Evolutionary conservation across 2,888 invertebrate species (phyloP), one percentile per base, ranked within the genome.

Genomic region (Pecten maximus): DNA sequence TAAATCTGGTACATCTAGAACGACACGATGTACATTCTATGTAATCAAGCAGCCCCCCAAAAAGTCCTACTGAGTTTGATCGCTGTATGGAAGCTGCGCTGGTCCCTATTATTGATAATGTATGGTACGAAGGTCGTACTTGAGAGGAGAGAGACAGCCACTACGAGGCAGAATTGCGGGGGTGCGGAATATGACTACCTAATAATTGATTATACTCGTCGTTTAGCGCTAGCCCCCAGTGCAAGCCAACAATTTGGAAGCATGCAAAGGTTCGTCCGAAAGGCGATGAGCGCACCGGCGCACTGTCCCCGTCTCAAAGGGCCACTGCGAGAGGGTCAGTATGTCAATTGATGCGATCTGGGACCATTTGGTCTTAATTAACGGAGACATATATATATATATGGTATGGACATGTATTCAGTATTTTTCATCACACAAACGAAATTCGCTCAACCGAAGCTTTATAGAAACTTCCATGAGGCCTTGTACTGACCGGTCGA

Each of bases 231-330:
- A 74, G 35, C 35, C 74, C 74, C 74, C 74, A 74, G 74, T 74
- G 35, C 74, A 35, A 74, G 74, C 74, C 74, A 74, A 74, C 74
- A 74, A 74, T 74, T 74, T 74, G 74, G 74, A 74, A 74, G 74
- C 74, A 74, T 74, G 74, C 74, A 74, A 74, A 74, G 74, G 74
- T 74, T 74, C 74, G 74, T 74, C 74, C 74, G 74, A 74, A 74
- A 74, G 74, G 74, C 74, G 74, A 74, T 74, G 74, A 74, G 74
- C 74, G 74, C 74, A 74, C 74, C 23, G 35, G 74, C 74, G 74
- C 74, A 74, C 74, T 74, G 74, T 74, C 74, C 74, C 35, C 74
- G 74, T 74, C 74, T 74, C 74, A 74, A 74, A 74, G 74, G 74
- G 35, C 74, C 35, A 74, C 35, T 74, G 74, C 6, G 74, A 74